phyloP scores from a whole-genome alignment of 2,113 vertebrate genomes.

The Lophura nycthemera region DNA sequence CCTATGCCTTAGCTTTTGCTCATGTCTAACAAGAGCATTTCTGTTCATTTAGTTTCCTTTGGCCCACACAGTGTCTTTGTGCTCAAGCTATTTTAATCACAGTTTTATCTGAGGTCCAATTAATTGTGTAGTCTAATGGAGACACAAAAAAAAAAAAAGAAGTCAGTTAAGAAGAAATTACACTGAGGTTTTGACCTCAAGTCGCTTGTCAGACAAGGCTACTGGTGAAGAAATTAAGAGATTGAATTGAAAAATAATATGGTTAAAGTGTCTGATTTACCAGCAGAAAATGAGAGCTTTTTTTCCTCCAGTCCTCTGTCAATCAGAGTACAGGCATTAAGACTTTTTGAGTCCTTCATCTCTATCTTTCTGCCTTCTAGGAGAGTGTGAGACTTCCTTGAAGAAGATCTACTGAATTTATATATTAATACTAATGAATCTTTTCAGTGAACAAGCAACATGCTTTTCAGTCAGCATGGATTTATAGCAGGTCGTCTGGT shows the following conservation, averaged over 20 bases:
- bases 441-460: neutral
- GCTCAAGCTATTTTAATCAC: neutral
- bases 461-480: neutral
- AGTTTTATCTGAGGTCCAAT: neutral
- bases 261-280: neutral
- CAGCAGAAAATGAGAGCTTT: neutral
- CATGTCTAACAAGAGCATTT: neutral
- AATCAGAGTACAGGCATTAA: neutral
- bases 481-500: neutral
- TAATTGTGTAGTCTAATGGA: neutral
- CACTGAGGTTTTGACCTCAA: neutral
- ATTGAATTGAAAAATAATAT: neutral
- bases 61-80: neutral
- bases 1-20: neutral
- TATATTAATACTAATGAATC: constrained; percentile 48
- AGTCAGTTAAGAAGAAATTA: neutral
- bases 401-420: constrained; percentile 52
- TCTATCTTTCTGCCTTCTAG: constrained; percentile 18
- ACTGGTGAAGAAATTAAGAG: neutral
- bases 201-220: neutral
- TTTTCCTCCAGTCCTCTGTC: constrained; percentile 1
- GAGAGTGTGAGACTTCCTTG: constrained; percentile 9
- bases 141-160: neutral
- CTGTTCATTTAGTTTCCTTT: neutral
- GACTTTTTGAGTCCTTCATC: constrained; percentile 24